Conservation (phyloP, 2,797 vertebrate species). For the Scolopax rusticola region DNA sequence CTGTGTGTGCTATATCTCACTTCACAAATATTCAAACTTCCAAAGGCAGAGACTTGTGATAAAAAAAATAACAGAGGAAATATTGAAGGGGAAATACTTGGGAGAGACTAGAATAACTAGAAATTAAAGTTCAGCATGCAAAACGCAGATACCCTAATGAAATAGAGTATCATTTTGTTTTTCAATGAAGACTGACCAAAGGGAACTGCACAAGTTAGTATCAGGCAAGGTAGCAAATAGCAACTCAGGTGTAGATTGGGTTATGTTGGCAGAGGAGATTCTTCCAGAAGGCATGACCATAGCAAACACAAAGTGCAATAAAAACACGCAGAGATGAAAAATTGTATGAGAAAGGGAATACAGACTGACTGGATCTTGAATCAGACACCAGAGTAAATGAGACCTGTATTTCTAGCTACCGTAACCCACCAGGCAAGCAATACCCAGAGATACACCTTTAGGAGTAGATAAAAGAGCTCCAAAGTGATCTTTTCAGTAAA, state of each 20-base stretch:
- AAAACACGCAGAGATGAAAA: neutral
- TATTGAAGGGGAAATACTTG: neutral
- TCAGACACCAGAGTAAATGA: neutral
- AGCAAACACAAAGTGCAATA: neutral
- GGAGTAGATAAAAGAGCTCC: constrained; percentile 25
- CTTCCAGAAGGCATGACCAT: neutral
- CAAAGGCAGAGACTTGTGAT: neutral
- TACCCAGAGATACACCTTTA: neutral
- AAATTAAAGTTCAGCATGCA: neutral
- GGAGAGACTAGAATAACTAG: neutral
- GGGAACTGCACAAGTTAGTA: neutral
- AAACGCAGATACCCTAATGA: neutral
- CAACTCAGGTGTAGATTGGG: neutral
- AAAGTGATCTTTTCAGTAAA: neutral
- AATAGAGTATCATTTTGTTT: neutral
- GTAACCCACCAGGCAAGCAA: neutral
- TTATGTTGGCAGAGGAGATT: neutral
- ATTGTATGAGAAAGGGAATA: neutral
- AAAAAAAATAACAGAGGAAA: neutral
- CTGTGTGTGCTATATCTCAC: neutral
- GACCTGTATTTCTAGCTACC: neutral
- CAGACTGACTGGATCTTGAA: neutral
- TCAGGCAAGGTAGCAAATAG: neutral
- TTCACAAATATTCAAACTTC: neutral
- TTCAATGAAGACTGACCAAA: neutral